Evolutionary conservation across 2,888 invertebrate species (phyloP), one percentile per base, ranked within the genome.

Genomic region (Rapana venosa): DNA sequence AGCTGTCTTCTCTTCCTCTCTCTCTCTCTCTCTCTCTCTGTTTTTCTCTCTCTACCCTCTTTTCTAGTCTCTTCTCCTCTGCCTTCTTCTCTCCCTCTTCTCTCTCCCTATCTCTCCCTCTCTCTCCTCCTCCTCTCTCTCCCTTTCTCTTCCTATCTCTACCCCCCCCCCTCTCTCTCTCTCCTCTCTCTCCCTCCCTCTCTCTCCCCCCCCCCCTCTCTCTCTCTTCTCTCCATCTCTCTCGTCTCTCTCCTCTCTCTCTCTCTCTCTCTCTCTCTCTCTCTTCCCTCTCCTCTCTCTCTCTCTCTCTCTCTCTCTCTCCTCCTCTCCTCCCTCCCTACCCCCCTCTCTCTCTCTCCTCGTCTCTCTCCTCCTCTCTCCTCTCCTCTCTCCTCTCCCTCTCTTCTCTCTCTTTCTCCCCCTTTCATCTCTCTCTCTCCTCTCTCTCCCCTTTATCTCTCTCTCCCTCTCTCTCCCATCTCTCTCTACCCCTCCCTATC

Each of bases 161-260:
- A 56, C 17, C 74, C 74, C 85, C 30, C 11, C 17, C 11, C 20
- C 58, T 32, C 26, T 30, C 32, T 22, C 30, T 22, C 47, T 6
- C 36, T 22, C 13, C 22, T n/a, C 20, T 36, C 20, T 26, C 47
- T 30, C 26, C n/a, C 26, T 15, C 83, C 26, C 26, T 47, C 47
- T 47, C 4, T 83, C 47, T 26, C 22, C n/a, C 13, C 22, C 2
- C 22, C 13, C 1, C 47, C 5, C 47, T 30, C 83, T 83, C 47
- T 83, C 83, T 81, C 81, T 61, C 81, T 35, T 77, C 47, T 88
- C 87, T 77, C 87, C 15, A 4, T 77, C 87, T 47, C 47, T 77
- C 61, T 30, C 36, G 22, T 36, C 32, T n/a, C 0, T 47, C 56
- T 30, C 56, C 0, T 30, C 58, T 35, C 5, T 35, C 58, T 56